Evolutionary conservation across 2,888 invertebrate genomes (phyloP).

Genomic region (Seira musarum): DNA sequence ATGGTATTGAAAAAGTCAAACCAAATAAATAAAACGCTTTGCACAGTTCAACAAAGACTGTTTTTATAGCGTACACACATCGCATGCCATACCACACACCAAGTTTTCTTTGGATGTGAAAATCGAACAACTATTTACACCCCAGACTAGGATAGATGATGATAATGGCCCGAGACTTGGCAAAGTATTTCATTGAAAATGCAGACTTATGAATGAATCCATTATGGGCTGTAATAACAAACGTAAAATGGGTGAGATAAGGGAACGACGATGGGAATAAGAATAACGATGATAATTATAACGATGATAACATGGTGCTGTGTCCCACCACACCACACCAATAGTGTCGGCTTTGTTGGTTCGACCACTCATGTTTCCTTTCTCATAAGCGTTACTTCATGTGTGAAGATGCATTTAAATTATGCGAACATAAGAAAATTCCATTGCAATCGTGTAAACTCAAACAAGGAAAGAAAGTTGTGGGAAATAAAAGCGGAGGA

Average conservation of each 20-base stretch:
- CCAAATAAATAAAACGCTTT: conserved; percentile 38
- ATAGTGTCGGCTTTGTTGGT: no score
- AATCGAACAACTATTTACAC: no score
- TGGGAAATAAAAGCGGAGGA: conserved; percentile 6
- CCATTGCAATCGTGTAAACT: no score
- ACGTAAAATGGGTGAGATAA: conserved; percentile 38
- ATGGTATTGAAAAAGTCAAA: neutral
- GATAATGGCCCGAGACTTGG: no score
- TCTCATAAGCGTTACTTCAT: conserved; percentile 15
- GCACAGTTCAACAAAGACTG: conserved; percentile 33
- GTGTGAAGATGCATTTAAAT: conserved; percentile 46
- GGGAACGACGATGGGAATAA: conserved; percentile 18
- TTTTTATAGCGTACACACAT: no score
- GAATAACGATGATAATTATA: conserved; percentile 36
- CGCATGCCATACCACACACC: no score
- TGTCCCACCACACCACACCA: no score
- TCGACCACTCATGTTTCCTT: conserved; percentile 9
- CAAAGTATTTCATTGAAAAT: no score
- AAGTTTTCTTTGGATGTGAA: no score
- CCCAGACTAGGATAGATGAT: no score
- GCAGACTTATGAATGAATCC: no score
- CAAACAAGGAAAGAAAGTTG: no score
- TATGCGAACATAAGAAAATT: conserved; percentile 32
- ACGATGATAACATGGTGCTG: conserved; percentile 24
- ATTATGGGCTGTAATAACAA: conserved; percentile 35